Conservation (phyloP, 2,113 vertebrate species). For the Vidua chalybeata region DNA sequence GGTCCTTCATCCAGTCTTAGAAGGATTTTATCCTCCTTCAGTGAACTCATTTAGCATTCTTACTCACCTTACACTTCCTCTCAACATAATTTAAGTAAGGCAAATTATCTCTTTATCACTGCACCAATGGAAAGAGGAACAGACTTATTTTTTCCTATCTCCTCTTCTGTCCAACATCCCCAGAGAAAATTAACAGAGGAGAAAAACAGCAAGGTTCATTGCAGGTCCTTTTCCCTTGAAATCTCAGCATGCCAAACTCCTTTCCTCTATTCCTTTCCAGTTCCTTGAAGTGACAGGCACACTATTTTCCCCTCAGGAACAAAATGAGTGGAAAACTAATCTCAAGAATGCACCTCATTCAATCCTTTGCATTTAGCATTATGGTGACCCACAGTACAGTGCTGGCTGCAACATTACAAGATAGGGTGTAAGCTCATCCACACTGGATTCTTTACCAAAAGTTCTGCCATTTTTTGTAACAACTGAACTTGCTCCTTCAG, state of each 20-base stretch:
- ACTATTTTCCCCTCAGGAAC: not conserved
- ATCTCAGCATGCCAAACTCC: not conserved
- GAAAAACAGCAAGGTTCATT: not conserved
- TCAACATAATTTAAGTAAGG: not conserved
- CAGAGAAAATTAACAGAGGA: not conserved
- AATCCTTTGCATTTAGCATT: not conserved
- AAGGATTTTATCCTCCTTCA: not conserved
- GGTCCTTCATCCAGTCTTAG: not conserved
- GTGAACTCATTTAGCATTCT: not conserved
- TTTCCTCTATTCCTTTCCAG: not conserved
- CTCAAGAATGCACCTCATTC: not conserved
- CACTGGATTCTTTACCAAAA: not conserved
- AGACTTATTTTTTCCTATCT: not conserved
- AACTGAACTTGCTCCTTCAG: not conserved
- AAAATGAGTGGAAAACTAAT: not conserved
- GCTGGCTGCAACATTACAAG: not conserved
- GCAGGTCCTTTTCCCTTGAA: not conserved
- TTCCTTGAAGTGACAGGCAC: not conserved
- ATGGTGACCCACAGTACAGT: not conserved
- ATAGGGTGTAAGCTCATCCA: not conserved
- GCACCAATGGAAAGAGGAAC: not conserved
- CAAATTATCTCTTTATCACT: not conserved
- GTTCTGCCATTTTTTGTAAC: not conserved
- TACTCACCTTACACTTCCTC: not conserved
- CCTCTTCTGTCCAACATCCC: not conserved